A percentile compares a stretch with the other conserved stretches of the same genome.
phyloP scores from a whole-genome alignment of 2,888 invertebrate genomes.

The Brachylomia viminalis region DNA sequence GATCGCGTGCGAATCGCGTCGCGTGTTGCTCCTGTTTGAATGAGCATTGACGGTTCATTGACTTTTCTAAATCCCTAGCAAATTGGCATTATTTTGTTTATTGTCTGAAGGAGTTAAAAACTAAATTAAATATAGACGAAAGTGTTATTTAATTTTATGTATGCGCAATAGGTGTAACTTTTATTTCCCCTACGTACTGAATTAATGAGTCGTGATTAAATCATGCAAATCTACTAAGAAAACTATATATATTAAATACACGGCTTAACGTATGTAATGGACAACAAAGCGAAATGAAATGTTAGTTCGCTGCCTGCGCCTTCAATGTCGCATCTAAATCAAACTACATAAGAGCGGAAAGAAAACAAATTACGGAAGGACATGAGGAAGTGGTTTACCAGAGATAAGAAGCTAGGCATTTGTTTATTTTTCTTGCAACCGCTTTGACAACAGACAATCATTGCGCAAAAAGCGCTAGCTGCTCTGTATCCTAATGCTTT shows the following conservation, averaged over 20 bases:
- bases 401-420: slow-evolving; percentile 49
- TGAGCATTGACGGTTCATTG: not conserved
- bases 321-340: slow-evolving; percentile 50
- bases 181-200: not conserved
- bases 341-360: slow-evolving; percentile 49
- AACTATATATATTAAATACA: slow-evolving; percentile 13
- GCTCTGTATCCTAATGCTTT: slow-evolving; percentile 6
- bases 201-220: slow-evolving; percentile 8
- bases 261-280: slow-evolving; percentile 11
- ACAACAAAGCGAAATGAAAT: slow-evolving; percentile 39
- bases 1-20: no score
- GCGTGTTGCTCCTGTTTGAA: no score
- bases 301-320: not conserved
- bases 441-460: slow-evolving; percentile 20
- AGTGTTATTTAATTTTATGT: not conserved
- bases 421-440: slow-evolving; percentile 44
- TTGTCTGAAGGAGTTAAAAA: not conserved
- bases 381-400: slow-evolving; percentile 62
- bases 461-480: slow-evolving; percentile 36
- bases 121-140: not conserved
- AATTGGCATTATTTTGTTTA: not conserved
- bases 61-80: not conserved
- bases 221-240: slow-evolving; percentile 25
- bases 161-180: not conserved
- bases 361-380: slow-evolving; percentile 61